A percentile compares a stretch with the other conserved stretches of the same genome.
phyloP scores from a whole-genome alignment of 1,140 invertebrate species.

The Akabosia matsudoensis region DNA sequence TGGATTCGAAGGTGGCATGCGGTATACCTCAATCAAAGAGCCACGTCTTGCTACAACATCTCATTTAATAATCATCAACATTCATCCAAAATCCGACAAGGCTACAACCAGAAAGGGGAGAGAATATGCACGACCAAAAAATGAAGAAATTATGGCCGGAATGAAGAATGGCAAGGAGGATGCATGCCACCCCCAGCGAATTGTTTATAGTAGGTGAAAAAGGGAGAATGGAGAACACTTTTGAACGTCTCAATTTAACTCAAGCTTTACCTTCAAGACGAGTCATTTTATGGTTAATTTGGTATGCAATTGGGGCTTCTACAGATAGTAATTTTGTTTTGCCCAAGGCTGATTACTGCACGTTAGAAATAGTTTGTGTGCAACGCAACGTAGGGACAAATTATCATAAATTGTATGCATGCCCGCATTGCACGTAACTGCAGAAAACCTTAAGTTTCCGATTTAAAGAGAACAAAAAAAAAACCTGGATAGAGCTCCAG shows the following conservation, averaged over 20 bases:
- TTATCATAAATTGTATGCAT: too few relatives aligned
- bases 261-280: too few relatives aligned
- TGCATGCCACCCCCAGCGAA: background rate
- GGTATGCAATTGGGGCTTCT: too few relatives aligned
- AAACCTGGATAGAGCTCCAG: too few relatives aligned
- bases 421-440: too few relatives aligned
- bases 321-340: too few relatives aligned
- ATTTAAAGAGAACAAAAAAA: too few relatives aligned
- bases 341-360: too few relatives aligned
- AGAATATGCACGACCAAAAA: background rate
- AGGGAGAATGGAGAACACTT: background rate
- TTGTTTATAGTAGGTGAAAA: slow-evolving; percentile 21
- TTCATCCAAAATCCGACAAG: background rate
- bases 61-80: slow-evolving; percentile 37
- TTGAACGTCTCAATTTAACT: slow-evolving; percentile 9
- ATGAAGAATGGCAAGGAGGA: slow-evolving; percentile 6
- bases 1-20: slow-evolving; percentile 6
- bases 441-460: too few relatives aligned
- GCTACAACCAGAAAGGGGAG: background rate
- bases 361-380: too few relatives aligned
- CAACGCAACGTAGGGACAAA: too few relatives aligned
- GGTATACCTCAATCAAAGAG: slow-evolving; percentile 33
- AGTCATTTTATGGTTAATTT: slow-evolving; percentile 19
- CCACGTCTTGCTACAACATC: slow-evolving; percentile 35
- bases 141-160: background rate